A percentile compares a stretch with the other conserved stretches of the same genome.
Conservation (phyloP, 2,797 vertebrate species). For the Cephalopachus bancanus region DNA sequence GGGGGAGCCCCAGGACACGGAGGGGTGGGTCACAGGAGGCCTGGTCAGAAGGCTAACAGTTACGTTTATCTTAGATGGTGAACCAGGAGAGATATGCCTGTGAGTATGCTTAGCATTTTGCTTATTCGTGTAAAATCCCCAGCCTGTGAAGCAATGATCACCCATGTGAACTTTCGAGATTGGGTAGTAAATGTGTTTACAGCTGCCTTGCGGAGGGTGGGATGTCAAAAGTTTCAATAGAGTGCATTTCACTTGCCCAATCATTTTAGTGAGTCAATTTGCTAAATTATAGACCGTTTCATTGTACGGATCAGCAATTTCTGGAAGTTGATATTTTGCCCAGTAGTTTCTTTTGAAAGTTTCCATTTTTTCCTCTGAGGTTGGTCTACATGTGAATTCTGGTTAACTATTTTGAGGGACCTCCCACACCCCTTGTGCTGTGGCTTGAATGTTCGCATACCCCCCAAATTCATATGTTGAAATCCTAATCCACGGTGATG, state of each 20-base stretch:
- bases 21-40: not conserved
- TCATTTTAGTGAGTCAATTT: conserved; percentile 63
- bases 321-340: conserved; percentile 58
- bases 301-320: conserved; percentile 64
- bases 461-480: not conserved
- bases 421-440: not conserved
- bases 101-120: not conserved
- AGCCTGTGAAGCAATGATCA: not conserved
- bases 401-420: not conserved
- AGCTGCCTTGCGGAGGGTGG: not conserved
- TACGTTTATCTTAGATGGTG: not conserved
- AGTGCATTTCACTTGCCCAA: conserved; percentile 61
- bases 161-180: conserved; percentile 22
- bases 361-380: not conserved
- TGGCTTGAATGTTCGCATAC: not conserved
- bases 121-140: conserved; percentile 59
- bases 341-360: conserved; percentile 30
- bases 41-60: not conserved
- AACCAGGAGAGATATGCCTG: not conserved
- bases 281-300: conserved; percentile 78
- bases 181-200: conserved; percentile 27
- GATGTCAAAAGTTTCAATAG: conserved; percentile 66
- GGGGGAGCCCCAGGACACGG: not conserved
- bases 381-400: not conserved
- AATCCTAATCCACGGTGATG: not conserved